Base-by-base conservation (phyloP, 2,797 vertebrate genomes). In the Syndactyla subalaris region DNA sequence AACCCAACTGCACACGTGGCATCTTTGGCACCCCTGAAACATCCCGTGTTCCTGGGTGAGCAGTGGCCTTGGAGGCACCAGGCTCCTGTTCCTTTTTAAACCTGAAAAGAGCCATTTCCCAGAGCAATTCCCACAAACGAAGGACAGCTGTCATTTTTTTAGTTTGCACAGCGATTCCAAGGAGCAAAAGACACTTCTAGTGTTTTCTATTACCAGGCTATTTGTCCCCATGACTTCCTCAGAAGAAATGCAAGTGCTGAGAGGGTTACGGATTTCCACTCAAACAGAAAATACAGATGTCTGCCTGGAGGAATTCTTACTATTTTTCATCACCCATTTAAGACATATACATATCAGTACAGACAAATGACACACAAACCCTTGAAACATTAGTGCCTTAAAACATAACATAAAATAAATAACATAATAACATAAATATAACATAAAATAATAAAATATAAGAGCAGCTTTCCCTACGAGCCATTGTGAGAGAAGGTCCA, bases 1-100 rank as follows among this genome's bases (percentile, higher is more conserved):
- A 58, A 29, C 34, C 71, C 36, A 58, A 36, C 38, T 52, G 54
- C 45, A 65, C 0, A 0, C 11, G 52, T 4, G 51, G 14, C 7
- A 2, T 1, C 63, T 4, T 57, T 21, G 30, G 22, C 41, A 38
- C 43, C 5, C 23, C 5, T 14, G 45, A 45, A 68, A 79, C 17
- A 48, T 17, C 17, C 34, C 45, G 24, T 43, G 36, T 11, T 43
- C 61, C 23, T 1, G 1, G 34, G 41, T 51, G 29, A 75, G 36
- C 0, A 1, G 8, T 3, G 10, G 12, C 80, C 58, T 46, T 16
- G 4, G 12, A 74, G 66, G 39, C 34, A 75, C 7, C 10, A 13
- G 36, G 20, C 26, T 70, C 24, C 51, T 55, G 14, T 13, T 73
- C 51, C 7, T 59, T 58, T 48, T 45, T 14, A 45, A 34, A 51